A percentile compares a stretch with the other conserved stretches of the same genome.
Evolutionary conservation across 2,888 invertebrate species (phyloP).

Genomic region (Corythucha ciliata): DNA sequence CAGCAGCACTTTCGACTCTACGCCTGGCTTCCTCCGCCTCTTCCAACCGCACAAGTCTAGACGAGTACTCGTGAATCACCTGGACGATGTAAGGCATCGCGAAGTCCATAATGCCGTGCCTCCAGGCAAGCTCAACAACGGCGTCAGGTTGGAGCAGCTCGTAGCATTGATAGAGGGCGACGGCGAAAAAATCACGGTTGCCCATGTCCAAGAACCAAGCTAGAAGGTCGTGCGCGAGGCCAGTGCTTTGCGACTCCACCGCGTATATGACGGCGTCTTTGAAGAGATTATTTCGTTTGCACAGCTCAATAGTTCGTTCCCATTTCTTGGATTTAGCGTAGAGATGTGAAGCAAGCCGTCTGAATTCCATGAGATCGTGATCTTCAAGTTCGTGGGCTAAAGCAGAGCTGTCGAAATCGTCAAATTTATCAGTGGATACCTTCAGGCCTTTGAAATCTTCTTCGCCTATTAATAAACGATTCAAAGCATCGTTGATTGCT

Average conservation of each 20-base stretch:
- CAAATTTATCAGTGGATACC: slow-evolving; percentile 97
- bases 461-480: slow-evolving; percentile 89
- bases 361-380: slow-evolving; percentile 96
- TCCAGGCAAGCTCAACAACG: slow-evolving; percentile 94
- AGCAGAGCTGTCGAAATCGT: slow-evolving; percentile 98
- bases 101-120: slow-evolving; percentile 96
- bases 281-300: slow-evolving; percentile 96
- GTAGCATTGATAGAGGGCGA: slow-evolving; percentile 95
- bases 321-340: slow-evolving; percentile 99
- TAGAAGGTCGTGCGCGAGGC: slow-evolving; percentile 92
- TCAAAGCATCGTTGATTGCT: slow-evolving; percentile 96
- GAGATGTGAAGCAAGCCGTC: slow-evolving; percentile 95
- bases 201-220: slow-evolving; percentile 94
- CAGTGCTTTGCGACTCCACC: slow-evolving; percentile 89
- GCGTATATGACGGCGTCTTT: slow-evolving; percentile 99
- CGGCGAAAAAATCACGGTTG: slow-evolving; percentile 94
- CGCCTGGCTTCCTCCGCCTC: background rate
- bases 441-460: slow-evolving; percentile 92
- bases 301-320: slow-evolving; percentile 98
- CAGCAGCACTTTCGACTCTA: too few species aligned
- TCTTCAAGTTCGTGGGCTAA: slow-evolving; percentile 94
- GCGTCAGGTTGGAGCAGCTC: slow-evolving; percentile 96
- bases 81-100: slow-evolving; percentile 99
- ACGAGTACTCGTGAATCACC: slow-evolving; percentile 60
- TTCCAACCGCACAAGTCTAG: slow-evolving; percentile 43